Base-by-base conservation (phyloP, 2,113 vertebrate species). In the Bagarius yarrelli region DNA sequence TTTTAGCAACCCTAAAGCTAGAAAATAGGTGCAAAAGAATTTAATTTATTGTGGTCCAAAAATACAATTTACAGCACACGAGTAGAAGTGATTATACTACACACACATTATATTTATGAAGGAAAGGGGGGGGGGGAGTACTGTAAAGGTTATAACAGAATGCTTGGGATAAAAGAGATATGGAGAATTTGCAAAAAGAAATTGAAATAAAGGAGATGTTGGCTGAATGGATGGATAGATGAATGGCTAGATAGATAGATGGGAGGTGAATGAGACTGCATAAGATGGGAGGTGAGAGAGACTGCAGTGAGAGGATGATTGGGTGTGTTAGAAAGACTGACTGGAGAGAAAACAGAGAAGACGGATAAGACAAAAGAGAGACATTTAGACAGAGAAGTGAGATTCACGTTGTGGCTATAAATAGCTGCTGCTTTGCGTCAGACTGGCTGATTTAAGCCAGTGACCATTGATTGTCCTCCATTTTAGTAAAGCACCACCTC, bases 381-480 rank as follows among this genome's bases (percentile, higher is more conserved):
- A 53, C 13, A 70, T 36, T 11, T 23, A 23, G 44, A 70, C 44
- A 32, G 50, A 44, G 64, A 27, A 50, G 71, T 13, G 19, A 34
- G 71, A 55, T 55, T 73, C 32, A 73, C 34, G 27, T 55, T 59
- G 55, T 25, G 57, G 34, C 73, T 59, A 36, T 50, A 66, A 74
- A 67, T 59, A 66, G 80, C 63, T 19, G 53, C 21, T n/a, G 74
- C 8, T 70, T 60, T 50, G 32, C 53, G 36, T 61, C 74, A 53
- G 15, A n/a, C 34, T 18, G 72, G 53, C 32, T 57, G 55, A 23
- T 74, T 11, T 14, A 27, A 57, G 34, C 0, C 8, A 76, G 55
- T 25, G 55, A 76, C 34, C 72, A 56, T 47, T 3, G 8, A 44
- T 76, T 59, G 55, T 57, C 53, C 32, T 75, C 53, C 72, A 40